Percentiles rank a stretch among this genome's conserved stretches.
These are phyloP conservation scores for Palythoa grandiflora DNA, from an alignment of 92 coral and sea anemone genomes.

Conservation along the genomic window DNA sequence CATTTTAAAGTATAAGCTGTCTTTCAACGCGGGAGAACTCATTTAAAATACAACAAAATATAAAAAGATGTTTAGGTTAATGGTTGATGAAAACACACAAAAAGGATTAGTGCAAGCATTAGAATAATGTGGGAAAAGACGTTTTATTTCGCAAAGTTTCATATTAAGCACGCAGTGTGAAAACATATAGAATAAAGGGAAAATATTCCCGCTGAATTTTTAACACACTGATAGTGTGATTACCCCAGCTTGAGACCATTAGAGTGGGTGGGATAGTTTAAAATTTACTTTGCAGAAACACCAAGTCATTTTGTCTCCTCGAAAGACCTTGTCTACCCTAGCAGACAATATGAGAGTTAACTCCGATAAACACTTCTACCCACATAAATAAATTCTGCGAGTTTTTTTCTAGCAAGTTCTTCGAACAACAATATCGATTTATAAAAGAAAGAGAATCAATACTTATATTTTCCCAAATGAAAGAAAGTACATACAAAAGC, in stretches of 20 bases:
- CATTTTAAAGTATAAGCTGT: background rate
- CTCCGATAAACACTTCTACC: constrained; percentile 30
- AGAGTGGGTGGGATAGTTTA: constrained; percentile 30
- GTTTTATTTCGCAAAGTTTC: constrained; percentile 26
- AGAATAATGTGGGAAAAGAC: constrained; percentile 47
- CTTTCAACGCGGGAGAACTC: background rate
- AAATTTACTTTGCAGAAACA: constrained; percentile 21
- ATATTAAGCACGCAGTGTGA: constrained; percentile 40
- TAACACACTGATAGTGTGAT: constrained; percentile 6
- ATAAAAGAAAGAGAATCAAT: background rate
- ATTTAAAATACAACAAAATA: constrained; percentile 12
- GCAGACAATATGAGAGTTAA: constrained; percentile 28
- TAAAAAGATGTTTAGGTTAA: constrained; percentile 30
- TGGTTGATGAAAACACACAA: constrained; percentile 25
- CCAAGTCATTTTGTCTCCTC: constrained; percentile 32
- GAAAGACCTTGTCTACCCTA: constrained; percentile 36
- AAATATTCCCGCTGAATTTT: constrained; percentile 33
- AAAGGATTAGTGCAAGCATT: constrained; percentile 18
- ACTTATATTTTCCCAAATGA: background rate
- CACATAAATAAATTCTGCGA: background rate
- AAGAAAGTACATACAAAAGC: background rate
- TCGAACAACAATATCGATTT: background rate
- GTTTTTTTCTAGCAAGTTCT: constrained; percentile 2
- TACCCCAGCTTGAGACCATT: constrained; percentile 34
- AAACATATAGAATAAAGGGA: constrained; percentile 1